Evolutionary conservation across 2,888 invertebrate species (phyloP), one percentile per base, ranked within the genome.

Genomic region (Sturmia bella): DNA sequence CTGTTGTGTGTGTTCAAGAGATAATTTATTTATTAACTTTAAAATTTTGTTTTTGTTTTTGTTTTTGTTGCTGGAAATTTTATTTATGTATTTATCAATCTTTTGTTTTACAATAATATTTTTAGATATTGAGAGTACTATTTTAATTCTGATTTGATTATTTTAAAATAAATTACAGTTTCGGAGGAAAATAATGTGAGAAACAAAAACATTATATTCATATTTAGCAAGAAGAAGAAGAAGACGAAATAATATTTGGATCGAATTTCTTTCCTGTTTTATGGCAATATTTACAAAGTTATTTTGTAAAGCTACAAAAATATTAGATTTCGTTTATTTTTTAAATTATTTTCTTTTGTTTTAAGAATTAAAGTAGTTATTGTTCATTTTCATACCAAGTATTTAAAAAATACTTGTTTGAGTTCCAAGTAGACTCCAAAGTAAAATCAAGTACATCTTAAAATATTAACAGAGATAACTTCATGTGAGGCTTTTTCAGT

Each of bases 321-420:
- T 32, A 32, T 9, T 9, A 32, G 19, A n/a, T 32, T 72, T 43
- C 19, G 13, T 59, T 64, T 15, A 39, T 52, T 21, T n/a, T n/a
- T n/a, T 3, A 63, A 63, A 45, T 48, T 17, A 43, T 63, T 39
- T 37, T 70, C 12, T 50, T 37, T 54, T 21, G 54, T 56, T 48
- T 41, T 41, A 27, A 68, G 83, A 79, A 84, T 86, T 85, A 85
- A 80, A 85, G 82, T 86, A 86, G 83, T 86, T 86, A 86, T 86
- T 86, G 85, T 86, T 86, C 85, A 83, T 82, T 83, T 75, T 69
- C 24, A 43, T 72, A 72, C 78, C 57, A 77, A 78, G 74, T 82
- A 78, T 78, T 82, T 78, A 78, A 66, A 24, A 72, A 74, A 82
- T 80, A 63, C 27, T 32, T 7, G 6, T 32, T 32, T 32, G 32